Conservation (phyloP, 2,113 vertebrate genomes). For the Argyrosomus japonicus region DNA sequence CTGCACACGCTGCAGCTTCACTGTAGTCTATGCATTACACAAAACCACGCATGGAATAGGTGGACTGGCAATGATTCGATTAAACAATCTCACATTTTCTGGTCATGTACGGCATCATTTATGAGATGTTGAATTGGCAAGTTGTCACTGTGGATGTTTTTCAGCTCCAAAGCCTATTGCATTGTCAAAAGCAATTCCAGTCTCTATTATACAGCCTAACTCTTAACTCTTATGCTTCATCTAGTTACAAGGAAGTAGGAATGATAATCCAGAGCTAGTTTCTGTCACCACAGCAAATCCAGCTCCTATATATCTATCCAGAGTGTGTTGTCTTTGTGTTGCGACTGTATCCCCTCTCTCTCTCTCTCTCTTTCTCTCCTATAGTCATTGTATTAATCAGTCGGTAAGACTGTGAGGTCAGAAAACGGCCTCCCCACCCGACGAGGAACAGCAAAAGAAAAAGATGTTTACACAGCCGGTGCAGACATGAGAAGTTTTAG, state of each 20-base stretch:
- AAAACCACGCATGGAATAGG: background rate
- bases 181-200: background rate
- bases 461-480: conserved; percentile 64
- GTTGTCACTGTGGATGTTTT: conserved; percentile 5
- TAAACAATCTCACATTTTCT: background rate
- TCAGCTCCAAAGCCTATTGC: background rate
- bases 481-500: conserved; percentile 66
- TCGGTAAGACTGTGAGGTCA: conserved; percentile 38
- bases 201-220: background rate
- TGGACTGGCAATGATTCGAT: background rate
- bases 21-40: background rate
- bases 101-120: background rate
- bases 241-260: background rate
- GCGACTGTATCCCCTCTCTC: background rate
- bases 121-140: background rate
- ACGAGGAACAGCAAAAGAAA: conserved; percentile 34
- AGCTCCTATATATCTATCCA: background rate
- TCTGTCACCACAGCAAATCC: conserved; percentile 21
- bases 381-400: conserved; percentile 28
- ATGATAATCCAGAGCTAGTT: background rate
- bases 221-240: background rate
- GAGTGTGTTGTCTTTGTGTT: background rate
- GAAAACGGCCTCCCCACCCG: background rate
- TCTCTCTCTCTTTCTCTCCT: background rate
- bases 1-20: background rate